Conservation (phyloP, 2,113 vertebrate species). For the Tragelaphus buxtoni region DNA sequence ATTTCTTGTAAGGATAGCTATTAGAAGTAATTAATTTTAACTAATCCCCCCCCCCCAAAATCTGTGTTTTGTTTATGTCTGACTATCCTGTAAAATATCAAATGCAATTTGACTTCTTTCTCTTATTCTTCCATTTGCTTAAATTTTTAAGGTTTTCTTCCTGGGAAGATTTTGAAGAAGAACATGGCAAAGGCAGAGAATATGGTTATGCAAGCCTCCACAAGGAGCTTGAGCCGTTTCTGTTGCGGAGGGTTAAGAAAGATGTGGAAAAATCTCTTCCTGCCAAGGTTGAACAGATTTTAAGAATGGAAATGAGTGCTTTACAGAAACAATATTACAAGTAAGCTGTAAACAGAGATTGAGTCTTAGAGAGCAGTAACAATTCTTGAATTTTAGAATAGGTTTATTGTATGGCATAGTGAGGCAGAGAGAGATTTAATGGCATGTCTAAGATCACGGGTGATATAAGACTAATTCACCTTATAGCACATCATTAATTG, state of each 20-base stretch:
- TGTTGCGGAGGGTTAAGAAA: constrained; percentile 97
- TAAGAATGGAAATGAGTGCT: constrained; percentile 98
- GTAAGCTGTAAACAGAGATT: constrained; percentile 79
- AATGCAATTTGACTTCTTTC: background rate
- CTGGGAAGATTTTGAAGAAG: constrained; percentile 98
- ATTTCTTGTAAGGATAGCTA: too few species aligned
- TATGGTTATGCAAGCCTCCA: constrained; percentile 97
- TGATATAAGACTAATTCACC: background rate
- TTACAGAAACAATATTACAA: constrained; percentile 99
- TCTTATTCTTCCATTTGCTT: background rate
- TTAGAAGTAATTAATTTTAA: too few species aligned
- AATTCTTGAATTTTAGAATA: background rate
- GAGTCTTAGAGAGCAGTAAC: background rate
- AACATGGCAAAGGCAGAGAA: constrained; percentile 96
- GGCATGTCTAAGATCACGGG: background rate
- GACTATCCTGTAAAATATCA: background rate
- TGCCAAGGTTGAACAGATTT: constrained; percentile 98
- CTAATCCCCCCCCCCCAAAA: too few species aligned
- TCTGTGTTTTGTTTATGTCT: too few species aligned
- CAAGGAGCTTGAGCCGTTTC: constrained; percentile 97
- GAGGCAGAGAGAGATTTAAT: background rate
- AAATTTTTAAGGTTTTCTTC: constrained; percentile 90
- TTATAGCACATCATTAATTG: background rate
- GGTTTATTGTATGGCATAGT: background rate
- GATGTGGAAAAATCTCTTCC: constrained; percentile 99